Evolutionary conservation across 2,797 vertebrate genomes (phyloP).

Genomic region (Danio aesculapii): DNA sequence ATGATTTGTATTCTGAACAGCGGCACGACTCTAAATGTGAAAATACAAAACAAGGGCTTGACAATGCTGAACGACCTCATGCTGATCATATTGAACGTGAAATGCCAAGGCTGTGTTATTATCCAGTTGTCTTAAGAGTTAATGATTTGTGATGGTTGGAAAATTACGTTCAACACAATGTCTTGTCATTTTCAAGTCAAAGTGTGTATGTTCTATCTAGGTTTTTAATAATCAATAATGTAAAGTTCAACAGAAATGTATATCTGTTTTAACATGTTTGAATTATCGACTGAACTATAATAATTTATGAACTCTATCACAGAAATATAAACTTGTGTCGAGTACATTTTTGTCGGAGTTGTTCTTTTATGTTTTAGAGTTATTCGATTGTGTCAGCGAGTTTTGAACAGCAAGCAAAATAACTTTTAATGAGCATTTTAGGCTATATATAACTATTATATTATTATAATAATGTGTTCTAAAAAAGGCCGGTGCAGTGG

Average conservation of each 20-base stretch:
- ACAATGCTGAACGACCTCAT: not conserved
- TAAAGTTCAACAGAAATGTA: not conserved
- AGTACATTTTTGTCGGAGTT: not conserved
- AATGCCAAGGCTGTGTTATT: not conserved
- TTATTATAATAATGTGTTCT: no score
- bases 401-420: not conserved
- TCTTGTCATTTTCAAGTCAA: not conserved
- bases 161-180: not conserved
- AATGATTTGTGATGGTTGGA: not conserved
- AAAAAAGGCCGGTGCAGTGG: no score
- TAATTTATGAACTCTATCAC: not conserved
- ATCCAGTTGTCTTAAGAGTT: not conserved
- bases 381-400: not conserved
- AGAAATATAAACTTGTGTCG: not conserved
- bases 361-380: no score
- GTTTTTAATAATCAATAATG: not conserved
- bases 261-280: not conserved
- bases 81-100: not conserved
- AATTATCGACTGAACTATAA: not conserved
- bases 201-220: not conserved
- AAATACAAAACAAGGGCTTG: constrained; percentile 12
- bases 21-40: not conserved
- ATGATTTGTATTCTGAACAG: not conserved
- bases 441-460: not conserved
- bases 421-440: not conserved